Conservation (phyloP, 2,888 invertebrate species). For the Anagyrus pseudococci region DNA sequence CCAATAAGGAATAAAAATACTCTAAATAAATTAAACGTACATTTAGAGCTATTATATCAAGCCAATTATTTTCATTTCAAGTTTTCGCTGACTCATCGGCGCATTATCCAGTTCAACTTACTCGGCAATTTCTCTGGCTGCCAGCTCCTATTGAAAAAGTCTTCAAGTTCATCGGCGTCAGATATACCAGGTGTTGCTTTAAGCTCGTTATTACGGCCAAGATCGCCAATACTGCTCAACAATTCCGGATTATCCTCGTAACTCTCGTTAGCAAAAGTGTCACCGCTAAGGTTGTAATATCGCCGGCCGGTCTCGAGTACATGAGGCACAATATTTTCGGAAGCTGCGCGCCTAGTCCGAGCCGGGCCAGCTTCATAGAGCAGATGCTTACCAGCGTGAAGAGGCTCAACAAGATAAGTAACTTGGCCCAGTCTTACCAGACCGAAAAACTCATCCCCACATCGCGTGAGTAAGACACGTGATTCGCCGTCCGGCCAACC, state of each 20-base stretch:
- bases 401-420: conserved; percentile 65
- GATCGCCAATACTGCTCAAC: conserved; percentile 22
- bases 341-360: conserved; percentile 9
- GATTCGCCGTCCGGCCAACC: conserved; percentile 12
- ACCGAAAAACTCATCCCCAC: conserved; percentile 65
- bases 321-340: background rate
- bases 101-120: too few species aligned
- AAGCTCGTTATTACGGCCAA: conserved; percentile 12
- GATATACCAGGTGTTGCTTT: too few species aligned
- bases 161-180: conserved; percentile 56
- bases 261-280: conserved; percentile 59
- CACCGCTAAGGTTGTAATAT: conserved; percentile 64
- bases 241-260: conserved; percentile 42
- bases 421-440: conserved; percentile 63
- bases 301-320: conserved; percentile 26
- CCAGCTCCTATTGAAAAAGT: conserved; percentile 63
- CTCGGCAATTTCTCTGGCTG: conserved; percentile 48
- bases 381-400: conserved; percentile 43
- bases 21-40: too few species aligned
- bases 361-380: conserved; percentile 44
- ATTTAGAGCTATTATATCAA: too few species aligned
- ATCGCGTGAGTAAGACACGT: conserved; percentile 65
- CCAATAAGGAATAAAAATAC: too few species aligned
- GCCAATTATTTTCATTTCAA: too few species aligned
- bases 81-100: background rate